Evolutionary conservation across 1,140 invertebrate genomes (phyloP).

Genomic region (Aphaenogaster floridana): DNA sequence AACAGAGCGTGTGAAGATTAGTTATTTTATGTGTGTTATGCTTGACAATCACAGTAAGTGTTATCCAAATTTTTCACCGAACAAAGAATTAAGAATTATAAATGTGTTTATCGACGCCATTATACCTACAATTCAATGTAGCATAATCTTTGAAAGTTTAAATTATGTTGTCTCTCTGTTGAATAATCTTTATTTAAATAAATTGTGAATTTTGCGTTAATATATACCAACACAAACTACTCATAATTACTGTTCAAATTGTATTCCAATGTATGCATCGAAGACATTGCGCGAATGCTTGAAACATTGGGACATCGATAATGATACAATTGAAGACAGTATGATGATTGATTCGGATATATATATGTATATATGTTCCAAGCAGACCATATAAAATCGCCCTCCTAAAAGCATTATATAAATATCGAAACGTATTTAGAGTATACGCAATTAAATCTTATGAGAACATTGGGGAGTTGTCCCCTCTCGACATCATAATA

Average conservation of each 20-base stretch:
- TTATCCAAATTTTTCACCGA: not conserved
- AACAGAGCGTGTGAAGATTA: not conserved
- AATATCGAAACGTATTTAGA: slow-evolving; percentile 34
- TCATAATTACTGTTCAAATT: not conserved
- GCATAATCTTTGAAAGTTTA: not conserved
- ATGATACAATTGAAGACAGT: not conserved
- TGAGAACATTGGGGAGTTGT: not conserved
- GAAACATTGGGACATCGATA: not conserved
- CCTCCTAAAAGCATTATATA: not conserved
- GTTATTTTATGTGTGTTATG: slow-evolving; percentile 14
- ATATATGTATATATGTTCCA: slow-evolving; percentile 8
- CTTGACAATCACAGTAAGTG: slow-evolving; percentile 12
- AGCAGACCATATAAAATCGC: slow-evolving; percentile 33
- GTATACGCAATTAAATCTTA: slow-evolving; percentile 26
- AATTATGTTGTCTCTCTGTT: slow-evolving; percentile 25
- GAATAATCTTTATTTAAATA: slow-evolving; percentile 17
- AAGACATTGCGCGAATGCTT: slow-evolving; percentile 7
- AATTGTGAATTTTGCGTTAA: slow-evolving; percentile 21
- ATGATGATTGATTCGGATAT: slow-evolving; percentile 12
- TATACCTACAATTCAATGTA: not conserved
- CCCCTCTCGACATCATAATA: slow-evolving; percentile 1
- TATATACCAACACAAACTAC: not conserved
- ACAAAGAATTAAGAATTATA: slow-evolving; percentile 1
- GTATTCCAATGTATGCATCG: not conserved
- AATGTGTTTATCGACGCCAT: slow-evolving; percentile 2